phyloP scores from a whole-genome alignment of 2,113 vertebrate species.

The Cynocephalus volans region DNA sequence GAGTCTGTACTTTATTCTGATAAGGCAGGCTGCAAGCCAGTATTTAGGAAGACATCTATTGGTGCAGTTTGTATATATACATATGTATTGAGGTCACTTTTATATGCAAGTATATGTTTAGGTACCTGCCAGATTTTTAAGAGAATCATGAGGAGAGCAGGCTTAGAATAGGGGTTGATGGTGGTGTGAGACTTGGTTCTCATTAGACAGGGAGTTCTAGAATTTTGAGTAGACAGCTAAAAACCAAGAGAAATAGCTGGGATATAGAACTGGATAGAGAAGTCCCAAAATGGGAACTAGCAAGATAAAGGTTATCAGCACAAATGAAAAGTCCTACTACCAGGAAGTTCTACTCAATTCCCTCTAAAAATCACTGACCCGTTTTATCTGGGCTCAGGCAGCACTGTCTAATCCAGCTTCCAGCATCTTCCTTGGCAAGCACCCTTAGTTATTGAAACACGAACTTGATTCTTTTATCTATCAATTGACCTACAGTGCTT shows the following conservation, averaged over 20 bases:
- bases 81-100: background rate
- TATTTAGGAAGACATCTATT: background rate
- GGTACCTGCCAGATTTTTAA: background rate
- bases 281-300: background rate
- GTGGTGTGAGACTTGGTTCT: background rate
- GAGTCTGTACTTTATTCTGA: background rate
- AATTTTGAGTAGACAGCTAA: background rate
- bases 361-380: background rate
- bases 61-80: background rate
- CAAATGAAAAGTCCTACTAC: background rate
- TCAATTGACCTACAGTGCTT: background rate
- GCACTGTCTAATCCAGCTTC: background rate
- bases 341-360: background rate
- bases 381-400: background rate
- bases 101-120: background rate
- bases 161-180: background rate
- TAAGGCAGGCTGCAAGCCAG: background rate
- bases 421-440: background rate
- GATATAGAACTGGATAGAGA: background rate
- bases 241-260: background rate
- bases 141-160: background rate
- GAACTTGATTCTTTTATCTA: background rate
- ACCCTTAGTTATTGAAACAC: background rate
- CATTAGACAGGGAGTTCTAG: background rate
- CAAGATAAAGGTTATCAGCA: background rate